phyloP scores from a whole-genome alignment of 2,797 vertebrate species.

The Intellagama lesueurii region DNA sequence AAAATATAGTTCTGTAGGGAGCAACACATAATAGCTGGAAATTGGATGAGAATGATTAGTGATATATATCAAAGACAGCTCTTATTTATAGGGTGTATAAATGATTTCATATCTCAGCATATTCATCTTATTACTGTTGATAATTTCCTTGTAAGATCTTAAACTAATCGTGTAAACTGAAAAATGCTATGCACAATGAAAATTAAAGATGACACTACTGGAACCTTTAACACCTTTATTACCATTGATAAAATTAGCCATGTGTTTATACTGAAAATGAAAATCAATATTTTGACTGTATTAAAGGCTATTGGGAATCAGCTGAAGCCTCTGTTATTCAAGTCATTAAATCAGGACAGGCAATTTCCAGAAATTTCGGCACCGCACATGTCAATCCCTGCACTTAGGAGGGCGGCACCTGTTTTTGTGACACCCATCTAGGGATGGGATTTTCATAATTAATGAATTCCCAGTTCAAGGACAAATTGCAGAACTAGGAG shows the following conservation, averaged over 20 bases:
- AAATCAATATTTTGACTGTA: slow-evolving; percentile 1
- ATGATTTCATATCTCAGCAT: not conserved
- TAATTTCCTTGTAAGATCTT: not conserved
- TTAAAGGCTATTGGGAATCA: not conserved
- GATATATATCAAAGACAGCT: not conserved
- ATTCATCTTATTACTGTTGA: not conserved
- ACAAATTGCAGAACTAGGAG: too few relatives aligned
- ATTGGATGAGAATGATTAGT: not conserved
- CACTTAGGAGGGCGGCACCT: too few relatives aligned
- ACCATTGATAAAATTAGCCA: not conserved
- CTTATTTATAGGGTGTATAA: not conserved
- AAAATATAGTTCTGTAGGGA: not conserved
- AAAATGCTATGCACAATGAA: not conserved
- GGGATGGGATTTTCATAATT: too few relatives aligned
- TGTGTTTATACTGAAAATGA: not conserved
- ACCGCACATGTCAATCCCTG: too few relatives aligned
- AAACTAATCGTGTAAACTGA: not conserved
- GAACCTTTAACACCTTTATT: not conserved
- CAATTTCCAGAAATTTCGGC: too few relatives aligned
- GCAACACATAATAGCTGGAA: not conserved
- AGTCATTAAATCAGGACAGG: not conserved
- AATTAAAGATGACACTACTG: not conserved
- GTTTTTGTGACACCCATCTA: too few relatives aligned
- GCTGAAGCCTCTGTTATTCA: not conserved
- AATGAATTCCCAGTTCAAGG: too few relatives aligned